Percentiles rank a stretch among this genome's conserved stretches.
phyloP scores from a whole-genome alignment of 2,888 invertebrate species.

The Netelia melanura region DNA sequence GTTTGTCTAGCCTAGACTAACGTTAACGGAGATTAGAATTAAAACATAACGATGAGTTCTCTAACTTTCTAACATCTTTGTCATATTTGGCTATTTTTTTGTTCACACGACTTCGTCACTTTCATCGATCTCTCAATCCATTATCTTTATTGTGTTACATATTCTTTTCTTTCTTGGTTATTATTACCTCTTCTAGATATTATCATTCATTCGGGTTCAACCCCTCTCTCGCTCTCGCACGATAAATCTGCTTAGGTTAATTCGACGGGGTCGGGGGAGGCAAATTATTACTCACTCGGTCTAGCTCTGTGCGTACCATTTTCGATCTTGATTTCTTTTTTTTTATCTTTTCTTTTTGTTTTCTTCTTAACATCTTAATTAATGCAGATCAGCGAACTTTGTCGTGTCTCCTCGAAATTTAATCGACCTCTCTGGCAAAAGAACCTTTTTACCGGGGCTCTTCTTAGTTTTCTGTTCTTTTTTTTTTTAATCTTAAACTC shows the following conservation, averaged over 20 bases:
- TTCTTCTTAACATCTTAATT: conserved; percentile 33
- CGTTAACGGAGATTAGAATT: conserved; percentile 77
- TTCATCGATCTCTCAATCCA: conserved; percentile 28
- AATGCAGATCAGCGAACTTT: conserved; percentile 41
- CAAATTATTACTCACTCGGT: conserved; percentile 79
- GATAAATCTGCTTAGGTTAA: conserved; percentile 69
- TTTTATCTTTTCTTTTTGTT: conserved; percentile 25
- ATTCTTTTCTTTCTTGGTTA: conserved; percentile 28
- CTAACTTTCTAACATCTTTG: conserved; percentile 77
- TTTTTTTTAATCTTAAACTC: conserved; percentile 45
- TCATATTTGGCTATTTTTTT: conserved; percentile 82
- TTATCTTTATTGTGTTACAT: neutral
- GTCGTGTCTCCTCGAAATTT: conserved; percentile 11
- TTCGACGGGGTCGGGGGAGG: conserved; percentile 75
- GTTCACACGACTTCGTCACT: conserved; percentile 63
- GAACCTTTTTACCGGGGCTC: conserved; percentile 1
- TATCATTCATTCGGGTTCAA: neutral
- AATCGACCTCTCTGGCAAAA: conserved; percentile 12
- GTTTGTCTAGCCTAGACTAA: conserved; percentile 70
- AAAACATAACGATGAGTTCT: conserved; percentile 76
- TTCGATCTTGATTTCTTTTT: conserved; percentile 40
- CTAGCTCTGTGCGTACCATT: conserved; percentile 71
- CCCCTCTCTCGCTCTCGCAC: conserved; percentile 56
- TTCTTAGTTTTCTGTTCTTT: neutral
- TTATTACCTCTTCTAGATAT: conserved; percentile 5